Conservation (phyloP, 2,113 vertebrate genomes). For the Cyrtonyx montezumae region DNA sequence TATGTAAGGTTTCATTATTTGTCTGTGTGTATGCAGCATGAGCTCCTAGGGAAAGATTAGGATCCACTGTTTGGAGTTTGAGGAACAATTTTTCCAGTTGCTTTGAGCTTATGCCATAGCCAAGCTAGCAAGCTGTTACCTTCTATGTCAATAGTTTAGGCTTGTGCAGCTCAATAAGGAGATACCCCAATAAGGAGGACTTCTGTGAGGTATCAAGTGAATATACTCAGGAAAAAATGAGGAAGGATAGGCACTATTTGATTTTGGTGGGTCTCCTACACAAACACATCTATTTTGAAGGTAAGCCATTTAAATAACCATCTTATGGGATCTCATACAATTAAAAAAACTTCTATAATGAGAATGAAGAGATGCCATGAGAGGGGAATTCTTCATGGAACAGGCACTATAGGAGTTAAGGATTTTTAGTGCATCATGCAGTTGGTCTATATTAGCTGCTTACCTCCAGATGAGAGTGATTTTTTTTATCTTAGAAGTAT, state of each 20-base stretch:
- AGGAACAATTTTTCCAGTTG: not conserved
- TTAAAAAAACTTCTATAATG: not conserved
- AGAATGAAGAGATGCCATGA: not conserved
- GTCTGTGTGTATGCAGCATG: not conserved
- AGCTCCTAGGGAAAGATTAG: not conserved
- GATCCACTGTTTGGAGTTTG: not conserved
- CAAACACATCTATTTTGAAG: not conserved
- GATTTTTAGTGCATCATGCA: not conserved
- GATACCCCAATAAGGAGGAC: not conserved
- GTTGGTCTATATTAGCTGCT: not conserved
- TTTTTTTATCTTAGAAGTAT: not conserved
- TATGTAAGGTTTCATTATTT: not conserved
- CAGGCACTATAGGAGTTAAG: not conserved
- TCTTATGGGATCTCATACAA: not conserved
- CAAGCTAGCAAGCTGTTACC: not conserved
- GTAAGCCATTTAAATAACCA: not conserved
- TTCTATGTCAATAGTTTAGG: not conserved
- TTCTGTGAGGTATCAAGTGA: not conserved
- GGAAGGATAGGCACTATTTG: not conserved
- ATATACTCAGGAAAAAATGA: not conserved
- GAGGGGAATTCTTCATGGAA: not conserved
- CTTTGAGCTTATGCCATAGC: not conserved
- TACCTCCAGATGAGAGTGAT: not conserved
- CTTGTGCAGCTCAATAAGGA: not conserved
- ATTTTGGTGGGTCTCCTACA: not conserved